These are phyloP conservation scores for Drosophila affinis DNA, from an alignment of 2,888 invertebrate genomes.

Conservation along the genomic window DNA sequence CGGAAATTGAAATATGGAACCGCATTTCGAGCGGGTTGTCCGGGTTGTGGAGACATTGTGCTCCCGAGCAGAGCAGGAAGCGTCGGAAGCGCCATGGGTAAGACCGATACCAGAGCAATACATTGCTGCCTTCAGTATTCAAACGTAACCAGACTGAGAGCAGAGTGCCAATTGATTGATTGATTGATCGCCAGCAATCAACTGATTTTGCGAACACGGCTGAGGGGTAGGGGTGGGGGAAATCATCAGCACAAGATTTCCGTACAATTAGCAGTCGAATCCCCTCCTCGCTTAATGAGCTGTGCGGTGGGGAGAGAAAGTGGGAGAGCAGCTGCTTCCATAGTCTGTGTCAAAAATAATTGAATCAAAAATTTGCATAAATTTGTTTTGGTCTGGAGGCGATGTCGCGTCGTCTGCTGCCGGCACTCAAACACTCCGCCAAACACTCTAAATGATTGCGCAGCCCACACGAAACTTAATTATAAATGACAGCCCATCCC, in stretches of 20 bases:
- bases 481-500: conserved; percentile 46
- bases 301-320: too few relatives aligned
- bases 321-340: neutral
- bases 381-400: conserved; percentile 47
- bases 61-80: conserved; percentile 50
- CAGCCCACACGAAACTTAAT: conserved; percentile 53
- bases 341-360: conserved; percentile 61
- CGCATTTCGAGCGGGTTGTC: conserved; percentile 39
- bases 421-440: conserved; percentile 32
- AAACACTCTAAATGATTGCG: conserved; percentile 61
- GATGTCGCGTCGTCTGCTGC: conserved; percentile 42
- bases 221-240: neutral
- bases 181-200: conserved; percentile 66
- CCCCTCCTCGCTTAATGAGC: conserved; percentile 29
- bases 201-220: conserved; percentile 39
- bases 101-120: conserved; percentile 27
- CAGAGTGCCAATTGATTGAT: conserved; percentile 56
- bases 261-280: conserved; percentile 63
- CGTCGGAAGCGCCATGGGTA: conserved; percentile 46
- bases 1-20: conserved; percentile 76
- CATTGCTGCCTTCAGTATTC: conserved; percentile 7
- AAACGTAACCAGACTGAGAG: conserved; percentile 4
- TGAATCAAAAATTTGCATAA: conserved; percentile 75
- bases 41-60: conserved; percentile 40
- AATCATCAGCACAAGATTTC: conserved; percentile 63